Conservation (phyloP, 2,113 vertebrate species). For the Penelope pileata region DNA sequence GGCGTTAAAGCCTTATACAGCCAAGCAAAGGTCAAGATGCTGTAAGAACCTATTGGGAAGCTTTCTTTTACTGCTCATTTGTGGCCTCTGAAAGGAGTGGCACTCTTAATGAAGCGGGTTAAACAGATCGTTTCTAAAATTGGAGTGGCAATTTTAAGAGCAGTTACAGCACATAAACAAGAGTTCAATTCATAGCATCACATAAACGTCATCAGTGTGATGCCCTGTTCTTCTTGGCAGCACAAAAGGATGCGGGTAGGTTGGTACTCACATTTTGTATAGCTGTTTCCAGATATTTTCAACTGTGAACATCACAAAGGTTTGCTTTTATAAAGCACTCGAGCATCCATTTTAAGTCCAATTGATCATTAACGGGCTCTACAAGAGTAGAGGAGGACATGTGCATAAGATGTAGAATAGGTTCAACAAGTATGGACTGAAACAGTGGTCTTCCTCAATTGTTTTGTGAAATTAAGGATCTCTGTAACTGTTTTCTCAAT, state of each 20-base stretch:
- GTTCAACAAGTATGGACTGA: not conserved
- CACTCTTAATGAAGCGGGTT: not conserved
- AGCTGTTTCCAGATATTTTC: not conserved
- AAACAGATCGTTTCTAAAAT: not conserved
- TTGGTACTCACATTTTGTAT: accelerated
- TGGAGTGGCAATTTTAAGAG: not conserved
- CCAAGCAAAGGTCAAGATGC: not conserved
- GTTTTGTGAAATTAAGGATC: not conserved
- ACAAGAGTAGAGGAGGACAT: accelerated
- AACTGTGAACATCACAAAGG: accelerated
- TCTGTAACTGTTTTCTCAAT: not conserved
- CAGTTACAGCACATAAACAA: not conserved
- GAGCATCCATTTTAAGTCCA: not conserved
- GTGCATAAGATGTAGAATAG: not conserved
- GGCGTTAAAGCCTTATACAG: not conserved
- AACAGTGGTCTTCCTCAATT: not conserved
- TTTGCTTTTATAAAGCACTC: not conserved
- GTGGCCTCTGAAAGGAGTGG: not conserved
- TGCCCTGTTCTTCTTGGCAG: not conserved
- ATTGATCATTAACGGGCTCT: not conserved
- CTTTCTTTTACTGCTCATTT: not conserved
- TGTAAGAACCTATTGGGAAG: not conserved
- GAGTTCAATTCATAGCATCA: not conserved
- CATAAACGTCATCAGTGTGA: not conserved
- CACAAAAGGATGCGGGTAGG: not conserved